Percentiles rank a stretch among this genome's conserved stretches.
Evolutionary conservation across 2,113 vertebrate species (phyloP).

Genomic region (Sminthopsis crassicaudata): DNA sequence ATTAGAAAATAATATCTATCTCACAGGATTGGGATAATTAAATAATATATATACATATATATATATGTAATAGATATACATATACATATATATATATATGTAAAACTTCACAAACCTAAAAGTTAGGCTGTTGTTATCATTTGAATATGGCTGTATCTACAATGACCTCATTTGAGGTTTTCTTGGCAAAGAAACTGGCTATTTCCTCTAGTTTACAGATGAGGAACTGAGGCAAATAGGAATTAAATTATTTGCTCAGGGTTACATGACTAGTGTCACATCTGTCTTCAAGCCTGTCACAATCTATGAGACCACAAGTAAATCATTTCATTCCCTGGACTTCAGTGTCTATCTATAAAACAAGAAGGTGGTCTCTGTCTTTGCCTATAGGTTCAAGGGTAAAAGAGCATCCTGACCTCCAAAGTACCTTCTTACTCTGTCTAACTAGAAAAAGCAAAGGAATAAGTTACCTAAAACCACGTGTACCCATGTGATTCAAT

Average conservation of each 20-base stretch:
- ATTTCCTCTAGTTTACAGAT: background rate
- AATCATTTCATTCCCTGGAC: background rate
- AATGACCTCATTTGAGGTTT: background rate
- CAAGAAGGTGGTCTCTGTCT: background rate
- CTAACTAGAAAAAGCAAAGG: background rate
- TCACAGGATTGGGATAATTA: background rate
- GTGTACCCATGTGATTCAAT: background rate
- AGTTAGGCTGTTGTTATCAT: background rate
- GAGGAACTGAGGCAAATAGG: background rate
- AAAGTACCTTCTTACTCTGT: background rate
- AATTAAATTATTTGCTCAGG: background rate
- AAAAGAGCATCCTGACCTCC: background rate
- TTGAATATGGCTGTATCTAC: background rate
- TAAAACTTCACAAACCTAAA: background rate
- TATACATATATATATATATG: no score
- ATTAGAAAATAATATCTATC: background rate
- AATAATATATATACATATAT: background rate
- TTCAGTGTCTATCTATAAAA: background rate
- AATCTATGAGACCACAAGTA: background rate
- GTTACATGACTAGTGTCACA: background rate
- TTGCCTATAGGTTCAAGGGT: background rate
- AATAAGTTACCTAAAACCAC: background rate
- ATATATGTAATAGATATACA: no score
- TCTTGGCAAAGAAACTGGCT: background rate
- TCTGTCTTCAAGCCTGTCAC: background rate